These are phyloP conservation scores for Drosophila vallismaia DNA, from an alignment of 2,888 invertebrate species.

Conservation along the genomic window DNA sequence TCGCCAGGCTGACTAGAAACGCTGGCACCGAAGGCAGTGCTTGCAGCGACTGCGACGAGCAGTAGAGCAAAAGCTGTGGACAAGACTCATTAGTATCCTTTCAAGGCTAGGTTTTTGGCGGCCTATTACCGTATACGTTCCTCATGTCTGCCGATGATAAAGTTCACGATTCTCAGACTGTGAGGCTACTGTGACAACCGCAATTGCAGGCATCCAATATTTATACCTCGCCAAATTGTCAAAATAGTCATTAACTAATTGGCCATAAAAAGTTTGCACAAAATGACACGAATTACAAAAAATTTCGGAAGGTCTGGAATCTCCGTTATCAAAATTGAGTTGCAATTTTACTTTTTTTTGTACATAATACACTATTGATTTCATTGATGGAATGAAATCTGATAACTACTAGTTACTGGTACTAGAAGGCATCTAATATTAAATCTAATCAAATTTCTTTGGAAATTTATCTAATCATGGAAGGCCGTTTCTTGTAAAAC, in stretches of 20 bases:
- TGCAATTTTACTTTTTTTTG: too few relatives aligned
- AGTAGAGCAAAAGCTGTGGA: conserved; percentile 49
- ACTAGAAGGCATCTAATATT: too few relatives aligned
- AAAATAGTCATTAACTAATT: conserved; percentile 48
- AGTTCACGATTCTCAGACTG: conserved; percentile 21
- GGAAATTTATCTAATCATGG: neutral
- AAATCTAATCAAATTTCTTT: neutral
- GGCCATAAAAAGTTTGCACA: conserved; percentile 14
- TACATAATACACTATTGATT: too few relatives aligned
- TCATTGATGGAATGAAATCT: too few relatives aligned
- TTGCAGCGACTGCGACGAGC: conserved; percentile 49
- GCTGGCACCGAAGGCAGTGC: conserved; percentile 51
- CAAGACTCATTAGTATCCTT: neutral
- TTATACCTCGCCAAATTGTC: conserved; percentile 32
- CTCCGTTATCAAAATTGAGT: neutral
- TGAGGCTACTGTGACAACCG: conserved; percentile 30
- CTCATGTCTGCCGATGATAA: conserved; percentile 34
- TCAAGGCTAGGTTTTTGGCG: neutral
- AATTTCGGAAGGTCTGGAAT: conserved; percentile 17
- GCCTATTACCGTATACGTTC: conserved; percentile 51
- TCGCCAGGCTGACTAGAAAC: conserved; percentile 54
- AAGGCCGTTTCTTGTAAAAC: neutral
- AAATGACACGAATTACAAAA: conserved; percentile 32
- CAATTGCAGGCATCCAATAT: conserved; percentile 12
- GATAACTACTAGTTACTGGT: too few relatives aligned